Conservation (phyloP, 2,888 invertebrate species). For the Pammene fasciana region DNA sequence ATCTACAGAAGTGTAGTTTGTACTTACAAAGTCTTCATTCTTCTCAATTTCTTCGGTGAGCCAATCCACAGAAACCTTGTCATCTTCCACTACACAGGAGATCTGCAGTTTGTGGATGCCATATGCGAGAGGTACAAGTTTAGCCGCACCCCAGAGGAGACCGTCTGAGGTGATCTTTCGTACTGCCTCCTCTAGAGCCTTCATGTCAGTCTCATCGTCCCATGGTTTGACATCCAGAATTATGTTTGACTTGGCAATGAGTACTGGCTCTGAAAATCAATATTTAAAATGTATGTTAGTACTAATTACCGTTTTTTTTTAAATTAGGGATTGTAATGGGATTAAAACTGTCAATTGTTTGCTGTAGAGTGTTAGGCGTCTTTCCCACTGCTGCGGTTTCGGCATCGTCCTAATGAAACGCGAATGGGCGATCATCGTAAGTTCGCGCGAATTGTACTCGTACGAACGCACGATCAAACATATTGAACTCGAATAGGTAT, state of each 20-base stretch:
- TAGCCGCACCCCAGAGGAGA: constrained; percentile 96
- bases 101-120: constrained; percentile 97
- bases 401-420: too few species aligned
- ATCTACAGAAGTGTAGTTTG: too few species aligned
- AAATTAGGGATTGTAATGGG: background rate
- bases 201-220: constrained; percentile 97
- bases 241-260: constrained; percentile 97
- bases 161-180: constrained; percentile 92
- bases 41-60: constrained; percentile 93
- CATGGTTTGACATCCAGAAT: constrained; percentile 97
- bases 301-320: background rate
- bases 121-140: constrained; percentile 95
- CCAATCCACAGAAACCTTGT: constrained; percentile 95
- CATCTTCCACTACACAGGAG: constrained; percentile 96
- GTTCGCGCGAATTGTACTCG: too few species aligned
- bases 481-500: too few species aligned
- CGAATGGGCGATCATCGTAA: too few species aligned
- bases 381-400: too few species aligned
- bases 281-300: background rate
- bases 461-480: too few species aligned
- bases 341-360: too few species aligned
- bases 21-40: constrained; percentile 90
- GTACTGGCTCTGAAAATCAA: constrained; percentile 86
- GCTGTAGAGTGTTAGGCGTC: too few species aligned
- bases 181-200: constrained; percentile 90